Evolutionary conservation across 2,888 invertebrate species (phyloP).

Genomic region (Petrophora chlorosata): DNA sequence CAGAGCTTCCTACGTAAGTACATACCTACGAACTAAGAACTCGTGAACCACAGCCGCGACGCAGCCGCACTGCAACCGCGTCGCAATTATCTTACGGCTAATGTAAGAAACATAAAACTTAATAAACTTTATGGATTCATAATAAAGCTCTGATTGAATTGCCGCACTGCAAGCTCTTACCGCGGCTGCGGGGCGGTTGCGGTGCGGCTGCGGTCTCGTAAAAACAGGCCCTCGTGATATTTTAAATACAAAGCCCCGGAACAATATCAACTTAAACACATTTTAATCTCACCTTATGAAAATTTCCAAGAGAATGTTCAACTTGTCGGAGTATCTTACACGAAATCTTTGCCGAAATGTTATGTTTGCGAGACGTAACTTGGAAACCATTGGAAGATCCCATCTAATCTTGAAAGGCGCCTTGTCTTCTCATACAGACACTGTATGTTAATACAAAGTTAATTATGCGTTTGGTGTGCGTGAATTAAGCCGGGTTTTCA

Average conservation of each 20-base stretch:
- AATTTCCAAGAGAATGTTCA: constrained; percentile 31
- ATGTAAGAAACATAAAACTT: no score
- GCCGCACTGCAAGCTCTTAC: no score
- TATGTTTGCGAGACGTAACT: constrained; percentile 23
- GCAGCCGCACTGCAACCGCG: no score
- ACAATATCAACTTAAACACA: constrained; percentile 26
- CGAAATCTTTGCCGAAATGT: constrained; percentile 30
- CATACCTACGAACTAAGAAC: no score
- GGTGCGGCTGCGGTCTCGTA: no score
- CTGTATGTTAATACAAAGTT: constrained; percentile 72
- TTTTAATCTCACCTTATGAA: constrained; percentile 34
- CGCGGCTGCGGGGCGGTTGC: no score
- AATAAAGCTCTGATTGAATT: no score
- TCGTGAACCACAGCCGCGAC: no score
- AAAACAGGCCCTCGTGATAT: constrained; percentile 13
- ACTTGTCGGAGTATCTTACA: constrained; percentile 32
- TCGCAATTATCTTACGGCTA: no score
- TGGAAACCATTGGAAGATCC: constrained; percentile 45
- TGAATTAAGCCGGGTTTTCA: constrained; percentile 60
- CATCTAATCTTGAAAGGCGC: constrained; percentile 52
- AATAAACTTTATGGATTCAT: no score
- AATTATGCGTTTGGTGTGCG: constrained; percentile 75
- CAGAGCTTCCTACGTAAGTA: no score
- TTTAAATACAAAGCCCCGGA: constrained; percentile 25
- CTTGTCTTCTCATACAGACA: constrained; percentile 36